These are phyloP conservation scores for Lymantria dispar DNA, from an alignment of 2,888 invertebrate species.

Conservation along the genomic window DNA sequence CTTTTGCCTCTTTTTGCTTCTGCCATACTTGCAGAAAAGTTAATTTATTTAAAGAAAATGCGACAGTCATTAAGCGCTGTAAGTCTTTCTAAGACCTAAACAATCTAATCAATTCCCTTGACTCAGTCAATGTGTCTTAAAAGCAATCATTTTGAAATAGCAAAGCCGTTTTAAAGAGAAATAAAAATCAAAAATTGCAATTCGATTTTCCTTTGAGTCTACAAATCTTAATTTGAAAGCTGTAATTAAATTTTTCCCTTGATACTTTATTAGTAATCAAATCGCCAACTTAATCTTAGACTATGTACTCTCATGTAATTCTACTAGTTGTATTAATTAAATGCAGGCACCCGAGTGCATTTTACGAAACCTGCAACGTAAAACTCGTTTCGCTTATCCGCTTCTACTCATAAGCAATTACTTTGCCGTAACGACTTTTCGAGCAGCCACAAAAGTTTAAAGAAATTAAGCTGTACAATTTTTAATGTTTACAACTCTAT, in stretches of 20 bases:
- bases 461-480: slow-evolving; percentile 66
- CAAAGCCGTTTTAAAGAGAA: no score
- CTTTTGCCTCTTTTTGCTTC: no score
- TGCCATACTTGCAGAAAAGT: no score
- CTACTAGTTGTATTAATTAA: slow-evolving; percentile 76
- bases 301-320: slow-evolving; percentile 69
- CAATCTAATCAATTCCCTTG: no score
- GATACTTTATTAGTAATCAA: slow-evolving; percentile 62
- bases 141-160: no score
- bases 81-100: no score
- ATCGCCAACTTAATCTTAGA: slow-evolving; percentile 38
- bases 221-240: slow-evolving; percentile 44
- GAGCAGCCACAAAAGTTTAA: slow-evolving; percentile 47
- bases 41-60: no score
- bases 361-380: slow-evolving; percentile 71
- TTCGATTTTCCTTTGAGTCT: slow-evolving; percentile 35
- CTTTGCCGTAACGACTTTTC: slow-evolving; percentile 72
- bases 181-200: slow-evolving; percentile 18
- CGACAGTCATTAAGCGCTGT: no score
- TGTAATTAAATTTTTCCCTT: slow-evolving; percentile 59
- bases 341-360: slow-evolving; percentile 77
- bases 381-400: slow-evolving; percentile 78
- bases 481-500: slow-evolving; percentile 63
- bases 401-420: slow-evolving; percentile 80
- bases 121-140: no score